phyloP scores from a whole-genome alignment of 2,113 vertebrate species.

The Ceyx margarethae region DNA sequence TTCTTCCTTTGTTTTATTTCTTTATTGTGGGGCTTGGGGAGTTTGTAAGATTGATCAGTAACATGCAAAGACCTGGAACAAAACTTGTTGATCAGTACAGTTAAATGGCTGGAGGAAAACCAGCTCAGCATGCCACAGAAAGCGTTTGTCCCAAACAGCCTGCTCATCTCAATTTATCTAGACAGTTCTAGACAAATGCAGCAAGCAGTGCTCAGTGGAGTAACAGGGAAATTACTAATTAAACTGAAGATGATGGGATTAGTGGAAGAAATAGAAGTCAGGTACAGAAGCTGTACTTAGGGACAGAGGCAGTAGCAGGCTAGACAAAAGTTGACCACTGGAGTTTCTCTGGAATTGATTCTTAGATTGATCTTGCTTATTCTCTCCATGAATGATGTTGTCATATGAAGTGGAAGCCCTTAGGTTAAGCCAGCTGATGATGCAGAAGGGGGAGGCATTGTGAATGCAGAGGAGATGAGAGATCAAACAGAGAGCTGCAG shows the following conservation, averaged over 20 bases:
- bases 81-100: neutral
- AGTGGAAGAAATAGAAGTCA: neutral
- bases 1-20: neutral
- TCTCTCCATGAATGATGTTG: constrained; percentile 56
- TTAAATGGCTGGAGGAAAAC: neutral
- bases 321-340: constrained; percentile 3
- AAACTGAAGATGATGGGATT: constrained; percentile 47
- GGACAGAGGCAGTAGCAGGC: neutral
- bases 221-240: constrained; percentile 35
- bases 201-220: constrained; percentile 44
- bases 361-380: constrained; percentile 49
- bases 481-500: constrained; percentile 57
- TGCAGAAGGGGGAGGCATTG: constrained; percentile 40
- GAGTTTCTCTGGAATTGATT: constrained; percentile 39
- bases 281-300: neutral
- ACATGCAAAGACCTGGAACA: neutral
- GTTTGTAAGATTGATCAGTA: neutral
- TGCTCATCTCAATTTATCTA: constrained; percentile 43
- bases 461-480: constrained; percentile 54
- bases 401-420: constrained; percentile 51
- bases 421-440: constrained; percentile 50
- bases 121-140: neutral
- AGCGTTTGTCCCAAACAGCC: neutral
- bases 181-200: constrained; percentile 39
- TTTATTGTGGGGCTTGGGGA: neutral